phyloP scores from a whole-genome alignment of 2,113 vertebrate species.

The Chloroceryle aenea region DNA sequence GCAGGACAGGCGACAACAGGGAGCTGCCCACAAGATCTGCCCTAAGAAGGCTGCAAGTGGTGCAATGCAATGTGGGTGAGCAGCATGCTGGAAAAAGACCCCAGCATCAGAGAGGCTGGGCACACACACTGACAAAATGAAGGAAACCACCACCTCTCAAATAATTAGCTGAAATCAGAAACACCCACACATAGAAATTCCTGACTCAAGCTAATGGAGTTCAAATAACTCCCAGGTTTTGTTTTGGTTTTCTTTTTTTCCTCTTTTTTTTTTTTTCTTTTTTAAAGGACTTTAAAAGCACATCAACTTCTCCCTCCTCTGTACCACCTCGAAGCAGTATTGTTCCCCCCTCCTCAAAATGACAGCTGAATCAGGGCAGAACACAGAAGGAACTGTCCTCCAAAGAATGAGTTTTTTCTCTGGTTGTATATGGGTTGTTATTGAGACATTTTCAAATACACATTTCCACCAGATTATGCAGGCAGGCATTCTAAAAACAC shows the following conservation, averaged over 20 bases:
- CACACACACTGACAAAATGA: neutral
- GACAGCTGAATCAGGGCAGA: neutral
- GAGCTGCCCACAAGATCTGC: neutral
- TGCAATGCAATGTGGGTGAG: neutral
- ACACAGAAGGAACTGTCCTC: neutral
- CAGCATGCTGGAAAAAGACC: neutral
- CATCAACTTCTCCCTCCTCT: neutral
- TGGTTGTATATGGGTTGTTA: neutral
- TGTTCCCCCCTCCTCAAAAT: fast-evolving
- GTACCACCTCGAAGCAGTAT: neutral
- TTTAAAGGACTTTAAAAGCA: neutral
- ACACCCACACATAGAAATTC: neutral
- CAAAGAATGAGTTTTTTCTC: neutral
- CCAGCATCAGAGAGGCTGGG: fast-evolving
- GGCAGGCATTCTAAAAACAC: neutral
- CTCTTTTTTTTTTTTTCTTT: neutral
- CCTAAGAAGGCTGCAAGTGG: neutral
- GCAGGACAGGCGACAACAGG: neutral
- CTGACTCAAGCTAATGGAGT: neutral
- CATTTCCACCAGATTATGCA: neutral
- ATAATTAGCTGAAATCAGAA: neutral
- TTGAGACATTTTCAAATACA: neutral
- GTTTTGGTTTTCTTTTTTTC: neutral
- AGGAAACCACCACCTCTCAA: neutral
- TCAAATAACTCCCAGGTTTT: neutral